Base-by-base conservation (phyloP, 2,888 invertebrate species). In the Coecobrya sp. region DNA sequence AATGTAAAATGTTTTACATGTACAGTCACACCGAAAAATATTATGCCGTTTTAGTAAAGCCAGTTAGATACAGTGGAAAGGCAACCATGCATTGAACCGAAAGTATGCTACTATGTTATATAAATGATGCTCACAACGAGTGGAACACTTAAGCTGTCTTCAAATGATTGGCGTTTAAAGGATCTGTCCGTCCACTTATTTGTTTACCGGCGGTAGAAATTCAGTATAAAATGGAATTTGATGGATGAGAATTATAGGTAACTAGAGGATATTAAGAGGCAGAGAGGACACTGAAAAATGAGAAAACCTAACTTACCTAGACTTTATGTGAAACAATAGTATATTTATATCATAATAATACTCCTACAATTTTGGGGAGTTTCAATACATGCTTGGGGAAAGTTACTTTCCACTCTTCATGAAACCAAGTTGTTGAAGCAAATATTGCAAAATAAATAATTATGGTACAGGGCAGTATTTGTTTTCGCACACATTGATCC, bases 161-260 rank as follows among this genome's bases (percentile, higher is more conserved):
- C 22, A 52, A 52, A 68, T 81, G 88, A 88, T 81, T 88, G 88
- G 81, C 88, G 49, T 59, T 65, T 88, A 81, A 88, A 65, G 88
- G 81, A 81, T 79, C 65, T 88, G 81, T 52, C 68, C 68, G 68
- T 81, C 68, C 65, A 25, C 25, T 73, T 76, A 70, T 36, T 73
- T 76, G 86, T 73, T 86, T 55, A 25, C 86, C 16, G 86, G 70
- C 73, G 36, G 73, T 27, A 22, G 27, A 27, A 68, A n/a, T 45
- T 16, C 16, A 52, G 49, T 10, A 86, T 70, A 70, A 25, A 86
- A 70, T 36, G 62, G 84, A 45, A 85, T 36, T 86, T 86, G 86
- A 73, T 86, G 59, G 73, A 73, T 86, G 27, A 79, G 49, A 52
- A 27, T 27, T 81, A 52, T 52, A 27, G 81, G 55, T 25, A 82